Evolutionary conservation across 2,888 invertebrate species (phyloP), one percentile per base, ranked within the genome.

Genomic region (Sminthurinus aureus): DNA sequence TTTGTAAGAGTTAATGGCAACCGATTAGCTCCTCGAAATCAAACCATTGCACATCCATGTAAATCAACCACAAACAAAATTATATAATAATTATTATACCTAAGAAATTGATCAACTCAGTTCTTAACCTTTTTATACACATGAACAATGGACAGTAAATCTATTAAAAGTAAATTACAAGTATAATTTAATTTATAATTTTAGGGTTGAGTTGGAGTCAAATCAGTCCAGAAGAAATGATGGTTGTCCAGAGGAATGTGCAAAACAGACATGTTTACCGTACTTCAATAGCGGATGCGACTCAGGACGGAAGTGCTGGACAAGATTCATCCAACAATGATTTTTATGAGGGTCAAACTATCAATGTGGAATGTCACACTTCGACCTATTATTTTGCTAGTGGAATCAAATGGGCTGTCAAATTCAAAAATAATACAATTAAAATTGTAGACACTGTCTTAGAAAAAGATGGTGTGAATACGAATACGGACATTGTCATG

Each of bases 221-320:
- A 84, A 87, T 87, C 51, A 85, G 86, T 26, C 85, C 87, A 11
- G 85, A 87, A 20, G 85, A 85, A 58, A 87, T 87, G 87, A 58
- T 87, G 50, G 71, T 79, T 38, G 15, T 81, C 12, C 11, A 64
- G 9, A 9, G 6, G 15, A 15, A 18, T 15, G 76, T 8, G 52
- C 51, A 26, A 51, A 51, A 26, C n/a, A 69, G 13, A 11, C 9
- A 20, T 69, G 20, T 18, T 75, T 9, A 66, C 1, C 13, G 66
- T 1, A n/a, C 15, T 26, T 26, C 64, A 24, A 26, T 22, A 24
- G 15, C 9, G 24, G 78, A 0, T 22, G 6, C 22, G 64, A n/a
- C 9, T 51, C 13, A 13, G 2, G 38, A n/a, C 11, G 52, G 75
- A 75, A 58, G n/a, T 38, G 50, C 76, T 15, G 22, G 66, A 71